A percentile compares a stretch with the other conserved stretches of the same genome.
phyloP scores from a whole-genome alignment of 2,888 invertebrate species.

The Hydropsyche betteni region DNA sequence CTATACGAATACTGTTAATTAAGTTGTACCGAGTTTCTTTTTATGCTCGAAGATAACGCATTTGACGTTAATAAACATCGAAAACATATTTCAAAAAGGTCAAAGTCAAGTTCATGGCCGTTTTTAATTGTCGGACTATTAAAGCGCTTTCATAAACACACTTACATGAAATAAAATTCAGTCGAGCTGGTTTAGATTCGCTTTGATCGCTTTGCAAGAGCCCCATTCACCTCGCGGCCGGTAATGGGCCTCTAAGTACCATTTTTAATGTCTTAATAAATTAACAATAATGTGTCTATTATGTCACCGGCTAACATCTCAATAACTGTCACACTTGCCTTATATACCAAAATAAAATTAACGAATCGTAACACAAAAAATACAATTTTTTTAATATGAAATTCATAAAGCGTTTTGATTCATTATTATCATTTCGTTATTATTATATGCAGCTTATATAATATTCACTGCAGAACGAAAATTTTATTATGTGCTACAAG shows the following conservation, averaged over 20 bases:
- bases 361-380: conserved; percentile 15
- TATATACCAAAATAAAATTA: conserved; percentile 11
- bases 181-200: conserved; percentile 34
- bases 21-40: too few relatives aligned
- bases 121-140: conserved; percentile 41
- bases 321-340: conserved; percentile 34
- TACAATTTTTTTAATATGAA: not conserved
- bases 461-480: too few relatives aligned
- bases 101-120: conserved; percentile 44
- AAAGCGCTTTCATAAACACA: conserved; percentile 44
- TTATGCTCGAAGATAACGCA: not conserved
- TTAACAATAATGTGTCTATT: conserved; percentile 49
- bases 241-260: conserved; percentile 35
- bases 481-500: too few relatives aligned
- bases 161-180: conserved; percentile 39
- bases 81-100: conserved; percentile 37
- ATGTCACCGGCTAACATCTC: conserved; percentile 45
- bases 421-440: too few relatives aligned
- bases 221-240: conserved; percentile 20
- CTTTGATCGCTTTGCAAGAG: conserved; percentile 33
- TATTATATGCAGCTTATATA: too few relatives aligned
- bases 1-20: not conserved
- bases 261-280: conserved; percentile 50
- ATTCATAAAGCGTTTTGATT: too few relatives aligned
- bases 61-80: conserved; percentile 18